Conservation (phyloP, 2,888 invertebrate genomes). For the Pandemis corylana region DNA sequence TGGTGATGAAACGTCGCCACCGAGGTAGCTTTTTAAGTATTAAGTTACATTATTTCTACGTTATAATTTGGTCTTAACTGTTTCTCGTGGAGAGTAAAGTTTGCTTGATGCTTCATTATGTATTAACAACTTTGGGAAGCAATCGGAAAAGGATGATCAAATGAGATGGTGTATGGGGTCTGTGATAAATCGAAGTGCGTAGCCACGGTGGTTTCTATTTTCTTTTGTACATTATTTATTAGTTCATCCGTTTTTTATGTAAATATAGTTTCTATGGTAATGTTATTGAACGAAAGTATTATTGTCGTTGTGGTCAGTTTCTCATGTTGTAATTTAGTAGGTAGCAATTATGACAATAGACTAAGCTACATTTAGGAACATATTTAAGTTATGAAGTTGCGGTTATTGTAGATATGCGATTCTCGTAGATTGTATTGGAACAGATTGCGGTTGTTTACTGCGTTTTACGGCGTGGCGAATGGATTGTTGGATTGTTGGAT, state of each 20-base stretch:
- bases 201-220: background rate
- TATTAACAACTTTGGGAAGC: background rate
- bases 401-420: background rate
- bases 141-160: background rate
- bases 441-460: background rate
- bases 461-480: background rate
- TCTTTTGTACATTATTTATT: slow-evolving; percentile 15
- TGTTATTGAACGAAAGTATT: slow-evolving; percentile 18
- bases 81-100: background rate
- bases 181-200: slow-evolving; percentile 11
- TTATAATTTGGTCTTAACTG: background rate
- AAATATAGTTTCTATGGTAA: slow-evolving; percentile 8
- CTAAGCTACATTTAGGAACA: background rate
- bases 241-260: slow-evolving; percentile 4
- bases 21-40: slow-evolving; percentile 3
- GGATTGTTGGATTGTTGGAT: background rate
- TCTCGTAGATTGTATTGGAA: background rate
- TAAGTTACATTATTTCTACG: background rate
- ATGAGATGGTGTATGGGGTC: background rate
- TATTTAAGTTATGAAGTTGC: background rate
- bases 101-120: background rate
- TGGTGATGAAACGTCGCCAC: background rate
- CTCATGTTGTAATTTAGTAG: slow-evolving; percentile 6
- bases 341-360: background rate
- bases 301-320: slow-evolving; percentile 24